These are phyloP conservation scores for Bettongia penicillata DNA, from an alignment of 2,113 vertebrate genomes.

Conservation along the genomic window DNA sequence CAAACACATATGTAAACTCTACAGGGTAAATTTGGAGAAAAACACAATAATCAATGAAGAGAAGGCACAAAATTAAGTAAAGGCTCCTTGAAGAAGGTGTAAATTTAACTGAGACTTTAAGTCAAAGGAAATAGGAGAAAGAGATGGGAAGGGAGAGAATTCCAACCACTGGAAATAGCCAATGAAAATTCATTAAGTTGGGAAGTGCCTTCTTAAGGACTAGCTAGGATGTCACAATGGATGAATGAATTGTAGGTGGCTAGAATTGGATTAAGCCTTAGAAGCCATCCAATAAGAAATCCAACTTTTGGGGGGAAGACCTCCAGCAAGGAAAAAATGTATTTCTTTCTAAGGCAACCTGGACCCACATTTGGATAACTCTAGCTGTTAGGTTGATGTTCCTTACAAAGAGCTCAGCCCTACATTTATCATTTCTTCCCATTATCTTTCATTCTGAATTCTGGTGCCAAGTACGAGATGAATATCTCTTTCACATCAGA, in stretches of 20 bases:
- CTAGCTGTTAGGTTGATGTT: too few relatives aligned
- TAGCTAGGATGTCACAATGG: background rate
- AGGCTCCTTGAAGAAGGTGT: background rate
- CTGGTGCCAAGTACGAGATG: too few relatives aligned
- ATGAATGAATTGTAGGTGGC: background rate
- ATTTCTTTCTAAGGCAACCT: background rate
- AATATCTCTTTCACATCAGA: too few relatives aligned
- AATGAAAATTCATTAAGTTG: background rate
- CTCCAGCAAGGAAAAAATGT: background rate
- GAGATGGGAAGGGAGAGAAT: background rate
- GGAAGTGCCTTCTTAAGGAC: background rate
- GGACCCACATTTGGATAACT: background rate
- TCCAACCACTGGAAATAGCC: background rate
- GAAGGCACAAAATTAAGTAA: background rate
- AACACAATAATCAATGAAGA: background rate
- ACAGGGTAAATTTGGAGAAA: background rate
- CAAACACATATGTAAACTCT: background rate
- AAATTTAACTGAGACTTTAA: background rate
- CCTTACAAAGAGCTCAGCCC: too few relatives aligned
- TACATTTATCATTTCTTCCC: background rate
- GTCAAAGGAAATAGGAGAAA: background rate
- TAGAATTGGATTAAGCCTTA: background rate
- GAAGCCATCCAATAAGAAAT: background rate
- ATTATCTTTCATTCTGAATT: background rate
- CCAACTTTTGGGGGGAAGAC: background rate